Base-by-base conservation (phyloP, 2,888 invertebrate species). In the Campaea margaritaria region DNA sequence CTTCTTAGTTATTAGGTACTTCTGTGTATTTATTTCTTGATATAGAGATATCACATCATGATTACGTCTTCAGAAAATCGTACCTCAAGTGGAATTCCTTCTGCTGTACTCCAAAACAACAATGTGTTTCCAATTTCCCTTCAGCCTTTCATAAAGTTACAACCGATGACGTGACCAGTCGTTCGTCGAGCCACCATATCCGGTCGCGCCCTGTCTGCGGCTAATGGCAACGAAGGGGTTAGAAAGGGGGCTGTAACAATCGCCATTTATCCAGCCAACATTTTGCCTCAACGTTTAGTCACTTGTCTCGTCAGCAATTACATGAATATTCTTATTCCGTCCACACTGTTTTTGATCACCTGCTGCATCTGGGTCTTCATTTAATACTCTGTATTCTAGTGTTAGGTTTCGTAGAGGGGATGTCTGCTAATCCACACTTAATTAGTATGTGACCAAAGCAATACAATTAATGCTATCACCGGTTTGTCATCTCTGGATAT, bases 121-220 rank as follows among this genome's bases (percentile, higher is more conserved):
- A 10, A n/a, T 36, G 12, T 10, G 4, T n/a, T 36, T n/a, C 12
- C 36, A 12, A 28, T 50, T 31, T 49, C 45, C 45, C 31, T 38
- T 52, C 43, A 46, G 28, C 27, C 14, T 51, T 59, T 56, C 51
- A 60, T 27, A 13, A 21, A 21, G 3, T 12, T 36, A 36, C 7
- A 31, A 45, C 49, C 21, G 47, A 41, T 12, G 36, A 49, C 42
- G 41, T 45, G 15, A 63, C 45, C 51, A 51, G 31, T 51, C 72
- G 12, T 2, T 21, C n/a, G n/a, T n/a, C 74, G 63, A 71, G 78
- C 76, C 80, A 76, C 67, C 62, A 67, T 68, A 75, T 85, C 85
- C 85, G 83, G 85, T 76, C 82, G 72, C 82, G 76, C 85, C 84
- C 81, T 79, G 83, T 82, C 82, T 83, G 79, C 74, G 68, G 68